These are phyloP conservation scores for Anneissia japonica DNA, from an alignment of 35 echinoderm and acorn worm species.

Conservation along the genomic window DNA sequence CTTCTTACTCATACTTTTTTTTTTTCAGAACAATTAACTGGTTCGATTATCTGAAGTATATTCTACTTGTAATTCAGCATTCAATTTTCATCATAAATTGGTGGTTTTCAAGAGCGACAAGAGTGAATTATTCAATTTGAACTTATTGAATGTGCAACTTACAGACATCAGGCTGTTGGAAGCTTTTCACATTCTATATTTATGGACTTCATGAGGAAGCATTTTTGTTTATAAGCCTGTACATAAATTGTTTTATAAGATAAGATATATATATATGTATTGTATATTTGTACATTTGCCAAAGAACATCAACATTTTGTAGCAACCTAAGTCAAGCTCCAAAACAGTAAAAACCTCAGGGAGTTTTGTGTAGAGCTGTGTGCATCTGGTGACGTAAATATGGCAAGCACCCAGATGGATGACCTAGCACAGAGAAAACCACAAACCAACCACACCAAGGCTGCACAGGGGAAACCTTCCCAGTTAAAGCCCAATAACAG, in stretches of 20 bases:
- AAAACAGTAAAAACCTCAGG: neutral
- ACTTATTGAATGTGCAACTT: neutral
- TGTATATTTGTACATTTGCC: conserved; percentile 85
- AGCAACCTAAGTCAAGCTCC: neutral
- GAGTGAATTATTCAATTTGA: neutral
- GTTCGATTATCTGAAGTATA: neutral
- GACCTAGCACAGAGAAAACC: neutral
- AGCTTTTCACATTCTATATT: neutral
- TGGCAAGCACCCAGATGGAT: neutral
- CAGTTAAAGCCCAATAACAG: neutral
- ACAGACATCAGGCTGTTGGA: neutral
- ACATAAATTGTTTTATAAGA: neutral
- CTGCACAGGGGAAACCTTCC: neutral
- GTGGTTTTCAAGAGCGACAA: neutral
- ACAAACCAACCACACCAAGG: neutral
- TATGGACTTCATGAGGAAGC: neutral
- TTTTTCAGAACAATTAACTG: neutral
- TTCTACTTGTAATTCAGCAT: neutral
- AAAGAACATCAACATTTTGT: conserved; percentile 51
- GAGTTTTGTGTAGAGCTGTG: neutral
- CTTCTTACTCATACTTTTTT: neutral
- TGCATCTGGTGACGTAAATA: neutral
- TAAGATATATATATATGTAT: conserved; percentile 53
- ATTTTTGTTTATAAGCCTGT: neutral
- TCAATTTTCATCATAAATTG: neutral